Conservation (phyloP, 2,113 vertebrate genomes). For the Tetrao urogallus region DNA sequence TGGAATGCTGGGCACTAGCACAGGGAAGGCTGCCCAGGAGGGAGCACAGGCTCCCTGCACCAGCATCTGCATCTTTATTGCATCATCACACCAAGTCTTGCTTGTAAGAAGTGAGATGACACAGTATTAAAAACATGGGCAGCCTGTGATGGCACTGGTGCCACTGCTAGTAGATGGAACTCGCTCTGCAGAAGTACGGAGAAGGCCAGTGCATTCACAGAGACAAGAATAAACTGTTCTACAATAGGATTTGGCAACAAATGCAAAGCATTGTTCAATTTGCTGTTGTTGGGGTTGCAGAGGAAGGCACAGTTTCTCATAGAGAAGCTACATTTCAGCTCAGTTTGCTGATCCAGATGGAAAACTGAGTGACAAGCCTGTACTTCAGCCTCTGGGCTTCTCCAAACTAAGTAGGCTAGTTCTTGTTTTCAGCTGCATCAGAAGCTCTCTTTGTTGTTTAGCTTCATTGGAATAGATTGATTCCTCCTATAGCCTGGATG, state of each 20-base stretch:
- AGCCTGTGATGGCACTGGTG: background rate
- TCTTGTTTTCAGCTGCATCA: background rate
- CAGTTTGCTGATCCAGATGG: background rate
- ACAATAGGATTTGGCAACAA: conserved; percentile 27
- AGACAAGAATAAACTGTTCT: background rate
- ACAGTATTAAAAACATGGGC: background rate
- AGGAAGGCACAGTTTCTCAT: background rate
- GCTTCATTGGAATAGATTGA: background rate
- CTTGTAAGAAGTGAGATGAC: background rate
- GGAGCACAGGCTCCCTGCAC: accelerated
- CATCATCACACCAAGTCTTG: background rate
- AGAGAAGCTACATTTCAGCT: background rate
- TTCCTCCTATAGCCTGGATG: background rate
- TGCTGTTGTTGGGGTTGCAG: conserved; percentile 5
- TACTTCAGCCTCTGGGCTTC: background rate
- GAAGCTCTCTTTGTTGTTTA: background rate
- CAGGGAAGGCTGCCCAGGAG: background rate
- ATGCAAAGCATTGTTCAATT: background rate
- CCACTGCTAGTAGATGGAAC: background rate
- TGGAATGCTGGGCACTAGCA: background rate
- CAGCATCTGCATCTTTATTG: background rate
- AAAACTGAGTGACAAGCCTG: background rate
- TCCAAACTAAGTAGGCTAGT: accelerated
- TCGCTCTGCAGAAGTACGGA: background rate
- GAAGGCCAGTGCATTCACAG: conserved; percentile 6